Evolutionary conservation across 2,113 vertebrate genomes (phyloP).

Genomic region (Ctenodactylus gundi): DNA sequence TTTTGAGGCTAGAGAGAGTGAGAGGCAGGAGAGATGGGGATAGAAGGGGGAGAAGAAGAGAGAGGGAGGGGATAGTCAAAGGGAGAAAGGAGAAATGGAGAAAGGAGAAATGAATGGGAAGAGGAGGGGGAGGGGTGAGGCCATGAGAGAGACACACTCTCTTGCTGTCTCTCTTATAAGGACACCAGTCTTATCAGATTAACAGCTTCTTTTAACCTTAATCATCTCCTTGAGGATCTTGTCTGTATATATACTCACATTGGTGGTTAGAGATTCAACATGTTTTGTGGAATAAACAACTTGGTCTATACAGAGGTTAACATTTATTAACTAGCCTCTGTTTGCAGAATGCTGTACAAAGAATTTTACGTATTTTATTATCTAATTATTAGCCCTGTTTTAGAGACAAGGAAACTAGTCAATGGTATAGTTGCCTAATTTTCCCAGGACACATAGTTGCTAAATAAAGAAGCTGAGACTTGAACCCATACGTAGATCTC

Average conservation of each 20-base stretch:
- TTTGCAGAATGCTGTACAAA: not conserved
- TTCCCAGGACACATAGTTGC: not conserved
- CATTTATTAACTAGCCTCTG: not conserved
- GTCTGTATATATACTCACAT: not conserved
- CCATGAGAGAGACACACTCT: not conserved
- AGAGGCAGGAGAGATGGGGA: too few species aligned
- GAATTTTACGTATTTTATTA: not conserved
- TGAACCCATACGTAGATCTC: not conserved
- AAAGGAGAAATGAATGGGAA: not conserved
- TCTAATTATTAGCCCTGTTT: not conserved
- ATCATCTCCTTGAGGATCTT: not conserved
- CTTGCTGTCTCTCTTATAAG: not conserved
- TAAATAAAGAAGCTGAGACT: not conserved
- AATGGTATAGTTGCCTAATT: not conserved
- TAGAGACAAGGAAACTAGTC: not conserved
- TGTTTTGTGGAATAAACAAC: too few species aligned
- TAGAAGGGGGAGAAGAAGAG: not conserved
- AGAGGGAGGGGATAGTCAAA: not conserved
- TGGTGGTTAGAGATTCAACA: not conserved
- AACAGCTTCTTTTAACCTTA: not conserved
- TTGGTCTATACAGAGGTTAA: not conserved
- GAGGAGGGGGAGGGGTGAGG: not conserved
- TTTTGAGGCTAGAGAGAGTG: too few species aligned
- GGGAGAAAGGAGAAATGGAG: not conserved
- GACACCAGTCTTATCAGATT: not conserved